These are phyloP conservation scores for Zootermopsis nevadensis DNA, from an alignment of 2,888 invertebrate genomes.

Conservation along the genomic window DNA sequence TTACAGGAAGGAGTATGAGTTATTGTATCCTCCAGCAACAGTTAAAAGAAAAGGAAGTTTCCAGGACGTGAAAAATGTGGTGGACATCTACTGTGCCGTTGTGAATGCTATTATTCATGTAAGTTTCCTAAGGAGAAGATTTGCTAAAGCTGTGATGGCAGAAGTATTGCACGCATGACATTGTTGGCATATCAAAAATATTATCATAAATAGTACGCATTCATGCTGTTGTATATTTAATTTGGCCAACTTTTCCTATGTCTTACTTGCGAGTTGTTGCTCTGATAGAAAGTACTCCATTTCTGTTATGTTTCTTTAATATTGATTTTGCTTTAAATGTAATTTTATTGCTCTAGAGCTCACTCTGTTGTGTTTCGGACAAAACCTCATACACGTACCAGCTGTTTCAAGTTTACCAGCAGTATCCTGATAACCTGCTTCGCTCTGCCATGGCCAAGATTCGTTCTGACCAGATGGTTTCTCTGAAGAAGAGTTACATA, in stretches of 20 bases:
- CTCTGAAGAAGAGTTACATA: slow-evolving; percentile 64
- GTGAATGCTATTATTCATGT: slow-evolving; percentile 68
- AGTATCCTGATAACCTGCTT: slow-evolving; percentile 75
- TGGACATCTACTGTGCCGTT: slow-evolving; percentile 68
- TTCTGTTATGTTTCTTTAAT: not conserved
- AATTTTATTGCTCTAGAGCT: slow-evolving; percentile 67
- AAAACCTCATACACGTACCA: slow-evolving; percentile 74
- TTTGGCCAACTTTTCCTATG: too few relatives aligned
- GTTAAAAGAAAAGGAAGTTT: slow-evolving; percentile 58
- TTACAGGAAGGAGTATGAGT: slow-evolving; percentile 55
- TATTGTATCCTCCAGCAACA: slow-evolving; percentile 60
- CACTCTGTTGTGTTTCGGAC: slow-evolving; percentile 71
- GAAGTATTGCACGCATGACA: too few relatives aligned
- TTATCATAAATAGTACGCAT: too few relatives aligned
- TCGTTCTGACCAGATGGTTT: slow-evolving; percentile 70
- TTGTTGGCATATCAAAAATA: too few relatives aligned
- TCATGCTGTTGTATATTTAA: too few relatives aligned
- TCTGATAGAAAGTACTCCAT: not conserved
- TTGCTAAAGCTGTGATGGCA: too few relatives aligned
- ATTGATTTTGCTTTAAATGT: not conserved
- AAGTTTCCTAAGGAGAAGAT: slow-evolving; percentile 47
- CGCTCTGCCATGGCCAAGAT: slow-evolving; percentile 71
- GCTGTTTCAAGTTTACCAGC: slow-evolving; percentile 77
- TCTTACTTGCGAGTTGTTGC: too few relatives aligned
- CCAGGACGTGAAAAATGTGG: slow-evolving; percentile 62